Evolutionary conservation across 2,797 vertebrate species (phyloP).

Genomic region (Neosalanx taihuensis): DNA sequence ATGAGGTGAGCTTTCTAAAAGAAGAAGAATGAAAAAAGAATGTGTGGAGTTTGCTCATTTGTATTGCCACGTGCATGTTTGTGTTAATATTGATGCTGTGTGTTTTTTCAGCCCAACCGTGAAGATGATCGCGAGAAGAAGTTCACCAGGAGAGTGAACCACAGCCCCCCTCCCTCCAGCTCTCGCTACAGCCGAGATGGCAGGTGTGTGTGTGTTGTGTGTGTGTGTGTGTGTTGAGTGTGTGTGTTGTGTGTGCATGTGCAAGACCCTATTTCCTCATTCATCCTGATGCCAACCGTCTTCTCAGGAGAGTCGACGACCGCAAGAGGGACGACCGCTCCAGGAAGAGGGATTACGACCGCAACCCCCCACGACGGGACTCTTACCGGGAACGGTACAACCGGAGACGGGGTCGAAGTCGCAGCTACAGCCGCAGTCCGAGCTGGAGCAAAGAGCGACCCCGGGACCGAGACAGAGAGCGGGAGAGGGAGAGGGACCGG

Average conservation of each 20-base stretch:
- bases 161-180: constrained; percentile 89
- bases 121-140: constrained; percentile 96
- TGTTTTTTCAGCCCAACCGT: constrained; percentile 72
- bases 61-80: too few species aligned
- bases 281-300: not conserved
- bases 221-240: constrained; percentile 1
- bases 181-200: constrained; percentile 91
- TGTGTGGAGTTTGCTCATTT: not conserved
- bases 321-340: constrained; percentile 94
- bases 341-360: constrained; percentile 93
- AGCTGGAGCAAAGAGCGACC: constrained; percentile 94
- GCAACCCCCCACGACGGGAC: constrained; percentile 87
- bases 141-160: constrained; percentile 88
- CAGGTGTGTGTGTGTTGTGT: constrained; percentile 64
- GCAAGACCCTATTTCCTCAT: not conserved
- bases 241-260: not conserved
- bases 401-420: constrained; percentile 88
- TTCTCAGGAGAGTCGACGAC: constrained; percentile 86
- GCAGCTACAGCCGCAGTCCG: constrained; percentile 90
- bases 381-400: constrained; percentile 95
- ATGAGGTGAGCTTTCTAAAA: constrained; percentile 75
- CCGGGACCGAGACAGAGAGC: constrained; percentile 87
- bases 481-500: constrained; percentile 82
- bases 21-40: not conserved
- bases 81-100: too few species aligned